Evolutionary conservation across 1,140 invertebrate species (phyloP), one percentile per base, ranked within the genome.

Genomic region (Hermatobates lingyangjiaoensis): DNA sequence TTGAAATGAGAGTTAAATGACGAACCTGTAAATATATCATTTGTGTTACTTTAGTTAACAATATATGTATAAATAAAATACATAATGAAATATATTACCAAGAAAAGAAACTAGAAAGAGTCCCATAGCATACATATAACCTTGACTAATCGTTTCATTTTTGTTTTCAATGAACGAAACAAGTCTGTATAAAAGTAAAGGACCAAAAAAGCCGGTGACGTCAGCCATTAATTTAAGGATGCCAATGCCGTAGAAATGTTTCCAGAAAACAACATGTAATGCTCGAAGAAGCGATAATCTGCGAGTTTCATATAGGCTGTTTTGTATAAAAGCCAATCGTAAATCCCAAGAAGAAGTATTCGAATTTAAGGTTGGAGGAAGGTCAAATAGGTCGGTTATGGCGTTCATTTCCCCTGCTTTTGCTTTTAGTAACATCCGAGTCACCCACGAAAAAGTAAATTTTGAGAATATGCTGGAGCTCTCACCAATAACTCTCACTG

Each of bases 1-100:
- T 84, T 86, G 68, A 94, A 98, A 63, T 97, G 91, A 2, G 79
- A 75, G n/a, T n/a, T n/a, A n/a, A n/a, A n/a, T n/a, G n/a, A n/a
- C n/a, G n/a, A 38, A n/a, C n/a, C n/a, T n/a, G n/a, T n/a, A n/a
- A n/a, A n/a, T n/a, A n/a, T n/a, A n/a, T n/a, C n/a, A n/a, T n/a
- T n/a, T n/a, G n/a, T n/a, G n/a, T n/a, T n/a, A n/a, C n/a, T n/a
- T n/a, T n/a, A n/a, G n/a, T n/a, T n/a, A n/a, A 39, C 51, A 39
- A 47, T 46, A 25, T 50, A 50, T 1, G 48, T 24, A 7, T n/a
- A n/a, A n/a, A n/a, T n/a, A n/a, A n/a, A n/a, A 34, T 34, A 34
- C 30, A 12, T 34, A 40, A 45, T 38, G 23, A 18, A 27, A 53
- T 23, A 53, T 58, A 64, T 62, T 67, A 73, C 80, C 74, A 40